A percentile compares a stretch with the other conserved stretches of the same genome.
phyloP scores from a whole-genome alignment of 1,140 invertebrate genomes.

The Saxidomus purpurata region DNA sequence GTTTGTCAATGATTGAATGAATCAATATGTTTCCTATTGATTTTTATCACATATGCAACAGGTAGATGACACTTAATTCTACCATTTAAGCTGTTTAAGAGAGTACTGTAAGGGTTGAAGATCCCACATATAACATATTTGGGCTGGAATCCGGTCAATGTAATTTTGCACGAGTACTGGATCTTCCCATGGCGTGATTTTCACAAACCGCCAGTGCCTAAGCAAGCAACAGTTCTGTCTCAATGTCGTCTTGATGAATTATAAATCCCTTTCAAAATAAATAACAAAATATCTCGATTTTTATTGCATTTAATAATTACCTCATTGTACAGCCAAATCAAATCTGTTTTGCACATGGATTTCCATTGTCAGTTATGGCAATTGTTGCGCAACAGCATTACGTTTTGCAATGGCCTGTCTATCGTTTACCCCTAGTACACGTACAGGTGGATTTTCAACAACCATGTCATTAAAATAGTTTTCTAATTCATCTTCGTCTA shows the following conservation, averaged over 20 bases:
- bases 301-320: conserved; percentile 28
- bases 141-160: too few relatives aligned
- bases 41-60: too few relatives aligned
- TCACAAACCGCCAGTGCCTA: too few relatives aligned
- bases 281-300: conserved; percentile 24
- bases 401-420: conserved; percentile 33
- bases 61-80: too few relatives aligned
- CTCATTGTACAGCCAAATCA: conserved; percentile 11
- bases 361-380: conserved; percentile 20
- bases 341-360: conserved; percentile 19
- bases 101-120: background rate
- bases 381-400: conserved; percentile 18
- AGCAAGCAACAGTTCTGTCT: too few relatives aligned
- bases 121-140: background rate
- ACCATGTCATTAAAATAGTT: conserved; percentile 22
- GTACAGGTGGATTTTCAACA: conserved; percentile 12
- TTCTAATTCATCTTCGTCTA: conserved; percentile 17
- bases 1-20: too few relatives aligned
- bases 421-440: conserved; percentile 8
- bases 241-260: too few relatives aligned
- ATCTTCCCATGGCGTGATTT: too few relatives aligned
- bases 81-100: too few relatives aligned
- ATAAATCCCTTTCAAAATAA: background rate
- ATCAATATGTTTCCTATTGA: too few relatives aligned
- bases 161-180: too few relatives aligned